Conservation (phyloP, 2,888 invertebrate species). For the Microplitis manilae region DNA sequence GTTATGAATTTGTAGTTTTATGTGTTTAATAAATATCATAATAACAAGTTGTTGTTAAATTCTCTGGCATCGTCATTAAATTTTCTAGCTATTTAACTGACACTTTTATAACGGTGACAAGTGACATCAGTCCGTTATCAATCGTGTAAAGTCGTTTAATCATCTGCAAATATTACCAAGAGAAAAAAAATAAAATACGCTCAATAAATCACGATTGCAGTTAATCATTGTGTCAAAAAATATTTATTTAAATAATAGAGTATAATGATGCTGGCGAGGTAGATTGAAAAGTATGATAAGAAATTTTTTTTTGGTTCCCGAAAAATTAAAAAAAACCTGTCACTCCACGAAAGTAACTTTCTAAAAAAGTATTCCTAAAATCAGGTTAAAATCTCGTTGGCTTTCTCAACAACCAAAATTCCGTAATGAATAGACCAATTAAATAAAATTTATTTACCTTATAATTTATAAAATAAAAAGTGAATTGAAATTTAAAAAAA, state of each 20-base stretch:
- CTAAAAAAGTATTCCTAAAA: conserved; percentile 27
- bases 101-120: background rate
- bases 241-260: no score
- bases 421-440: conserved; percentile 21
- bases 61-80: background rate
- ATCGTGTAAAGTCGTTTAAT: background rate
- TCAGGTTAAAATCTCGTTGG: conserved; percentile 25
- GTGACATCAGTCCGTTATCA: background rate
- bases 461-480: background rate
- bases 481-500: background rate
- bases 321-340: conserved; percentile 21
- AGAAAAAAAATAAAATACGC: background rate
- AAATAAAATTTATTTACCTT: background rate
- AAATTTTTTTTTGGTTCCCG: background rate
- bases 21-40: background rate
- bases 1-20: background rate
- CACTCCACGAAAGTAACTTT: conserved; percentile 35
- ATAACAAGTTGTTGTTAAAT: background rate
- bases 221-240: no score
- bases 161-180: background rate
- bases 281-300: background rate
- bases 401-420: conserved; percentile 17
- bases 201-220: no score
- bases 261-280: no score
- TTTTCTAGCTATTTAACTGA: background rate